Percentiles rank a stretch among this genome's conserved stretches.
Conservation (phyloP, 2,888 invertebrate species). For the Lissocephala sabroskyi region DNA sequence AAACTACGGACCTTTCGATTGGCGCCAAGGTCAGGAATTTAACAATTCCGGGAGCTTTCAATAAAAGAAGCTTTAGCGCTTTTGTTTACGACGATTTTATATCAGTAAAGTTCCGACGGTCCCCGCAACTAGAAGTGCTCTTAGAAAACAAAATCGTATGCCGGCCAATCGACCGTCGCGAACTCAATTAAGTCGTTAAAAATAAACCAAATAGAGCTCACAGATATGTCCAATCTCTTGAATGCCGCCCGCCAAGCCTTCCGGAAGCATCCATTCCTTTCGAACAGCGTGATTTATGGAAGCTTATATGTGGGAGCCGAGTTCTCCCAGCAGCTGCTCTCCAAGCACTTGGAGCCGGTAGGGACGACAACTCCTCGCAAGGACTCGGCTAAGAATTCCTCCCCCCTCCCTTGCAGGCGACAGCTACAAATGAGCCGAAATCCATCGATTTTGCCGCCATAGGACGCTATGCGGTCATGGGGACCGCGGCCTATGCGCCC, state of each 20-base stretch:
- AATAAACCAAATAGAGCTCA: no score
- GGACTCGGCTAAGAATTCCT: slow-evolving; percentile 27
- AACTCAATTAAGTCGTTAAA: no score
- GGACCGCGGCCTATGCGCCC: slow-evolving; percentile 77
- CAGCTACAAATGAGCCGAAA: slow-evolving; percentile 57
- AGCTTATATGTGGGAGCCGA: slow-evolving; percentile 86
- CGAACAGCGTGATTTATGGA: slow-evolving; percentile 80
- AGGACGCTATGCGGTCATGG: slow-evolving; percentile 77
- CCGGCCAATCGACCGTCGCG: no score
- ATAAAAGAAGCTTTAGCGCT: no score
- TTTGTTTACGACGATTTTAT: no score
- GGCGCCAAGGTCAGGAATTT: no score
- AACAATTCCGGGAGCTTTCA: no score
- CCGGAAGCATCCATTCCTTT: slow-evolving; percentile 74
- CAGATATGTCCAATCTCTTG: slow-evolving; percentile 48
- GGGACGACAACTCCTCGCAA: slow-evolving; percentile 13
- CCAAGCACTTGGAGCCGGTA: slow-evolving; percentile 78
- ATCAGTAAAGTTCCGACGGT: no score
- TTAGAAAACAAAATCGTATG: no score
- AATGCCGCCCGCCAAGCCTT: slow-evolving; percentile 65
- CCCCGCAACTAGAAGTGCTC: no score
- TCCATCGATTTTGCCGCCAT: slow-evolving; percentile 74
- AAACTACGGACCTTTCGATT: no score
- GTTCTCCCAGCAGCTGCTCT: slow-evolving; percentile 83
- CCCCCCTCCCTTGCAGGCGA: slow-evolving; percentile 36